A percentile compares a stretch with the other conserved stretches of the same genome.
phyloP scores from a whole-genome alignment of 1,140 invertebrate species.

The Panagrolaimus sp. region DNA sequence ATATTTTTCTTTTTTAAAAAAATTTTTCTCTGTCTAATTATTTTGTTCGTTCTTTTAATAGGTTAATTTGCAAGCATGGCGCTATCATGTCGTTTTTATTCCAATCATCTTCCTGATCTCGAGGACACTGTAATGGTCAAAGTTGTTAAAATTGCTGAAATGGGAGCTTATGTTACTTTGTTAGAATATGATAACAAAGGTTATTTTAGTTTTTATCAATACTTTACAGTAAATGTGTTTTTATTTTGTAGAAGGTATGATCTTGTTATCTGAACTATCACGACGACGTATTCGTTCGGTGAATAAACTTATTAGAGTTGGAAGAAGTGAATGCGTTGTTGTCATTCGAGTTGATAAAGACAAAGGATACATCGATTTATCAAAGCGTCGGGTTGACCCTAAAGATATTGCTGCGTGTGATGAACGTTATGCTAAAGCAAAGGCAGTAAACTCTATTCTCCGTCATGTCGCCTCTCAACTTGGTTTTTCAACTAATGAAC shows the following conservation, averaged over 20 bases:
- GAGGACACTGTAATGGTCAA: conserved; percentile 99
- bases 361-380: conserved; percentile 99
- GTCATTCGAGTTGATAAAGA: conserved; percentile 99
- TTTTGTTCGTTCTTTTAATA: not conserved
- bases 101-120: conserved; percentile 92
- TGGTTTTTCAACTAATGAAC: conserved; percentile 79
- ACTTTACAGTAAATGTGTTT: not conserved
- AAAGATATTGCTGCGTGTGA: conserved; percentile 97
- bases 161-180: conserved; percentile 92
- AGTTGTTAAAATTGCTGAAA: conserved; percentile 93
- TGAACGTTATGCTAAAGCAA: conserved; percentile 94
- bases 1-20: not conserved
- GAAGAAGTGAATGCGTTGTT: conserved; percentile 95
- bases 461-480: conserved; percentile 91
- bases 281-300: conserved; percentile 95
- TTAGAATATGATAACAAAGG: conserved; percentile 98
- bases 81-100: conserved; percentile 92
- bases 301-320: conserved; percentile 96
- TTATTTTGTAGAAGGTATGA: conserved; percentile 62
- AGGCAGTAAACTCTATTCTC: conserved; percentile 89
- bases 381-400: conserved; percentile 91
- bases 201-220: conserved; percentile 65
- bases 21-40: not conserved
- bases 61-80: conserved; percentile 68
- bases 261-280: conserved; percentile 80